A percentile compares a stretch with the other conserved stretches of the same genome.
Evolutionary conservation across 2,888 invertebrate genomes (phyloP).

Genomic region (Leucoma salicis): DNA sequence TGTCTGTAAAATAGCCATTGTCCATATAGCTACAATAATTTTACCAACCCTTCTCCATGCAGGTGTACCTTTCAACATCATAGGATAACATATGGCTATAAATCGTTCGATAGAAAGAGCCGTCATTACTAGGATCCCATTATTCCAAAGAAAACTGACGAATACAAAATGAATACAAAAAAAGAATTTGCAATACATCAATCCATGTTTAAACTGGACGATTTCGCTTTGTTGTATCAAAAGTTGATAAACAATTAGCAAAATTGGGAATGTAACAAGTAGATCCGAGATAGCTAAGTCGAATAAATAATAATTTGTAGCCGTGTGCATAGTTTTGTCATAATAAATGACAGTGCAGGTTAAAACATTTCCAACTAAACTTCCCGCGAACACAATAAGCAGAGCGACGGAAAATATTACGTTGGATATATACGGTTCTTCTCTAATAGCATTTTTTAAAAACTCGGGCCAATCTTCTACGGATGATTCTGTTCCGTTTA

Average conservation of each 20-base stretch:
- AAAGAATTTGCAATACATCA: slow-evolving; percentile 26
- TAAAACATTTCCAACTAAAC: slow-evolving; percentile 57
- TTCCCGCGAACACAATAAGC: slow-evolving; percentile 21
- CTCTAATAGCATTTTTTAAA: slow-evolving; percentile 18
- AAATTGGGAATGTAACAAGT: slow-evolving; percentile 54
- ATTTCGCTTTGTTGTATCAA: slow-evolving; percentile 14
- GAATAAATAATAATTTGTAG: no score
- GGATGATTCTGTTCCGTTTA: slow-evolving; percentile 11
- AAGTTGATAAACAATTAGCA: slow-evolving; percentile 39
- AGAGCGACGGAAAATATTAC: slow-evolving; percentile 24
- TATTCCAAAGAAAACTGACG: slow-evolving; percentile 30
- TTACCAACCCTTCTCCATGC: slow-evolving; percentile 30
- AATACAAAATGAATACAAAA: slow-evolving; percentile 29
- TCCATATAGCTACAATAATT: slow-evolving; percentile 29
- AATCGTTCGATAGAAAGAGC: slow-evolving; percentile 36
- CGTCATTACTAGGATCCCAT: slow-evolving; percentile 34
- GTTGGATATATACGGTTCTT: slow-evolving; percentile 16
- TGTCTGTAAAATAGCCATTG: slow-evolving; percentile 34
- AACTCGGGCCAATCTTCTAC: slow-evolving; percentile 23
- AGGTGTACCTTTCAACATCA: slow-evolving; percentile 24
- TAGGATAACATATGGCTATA: slow-evolving; percentile 36
- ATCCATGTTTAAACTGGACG: slow-evolving; percentile 14
- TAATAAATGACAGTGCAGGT: slow-evolving; percentile 65
- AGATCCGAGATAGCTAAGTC: slow-evolving; percentile 63
- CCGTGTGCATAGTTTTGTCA: slow-evolving; percentile 65